Conservation (phyloP, 2,888 invertebrate species). For the Zygogramma bicolorata region DNA sequence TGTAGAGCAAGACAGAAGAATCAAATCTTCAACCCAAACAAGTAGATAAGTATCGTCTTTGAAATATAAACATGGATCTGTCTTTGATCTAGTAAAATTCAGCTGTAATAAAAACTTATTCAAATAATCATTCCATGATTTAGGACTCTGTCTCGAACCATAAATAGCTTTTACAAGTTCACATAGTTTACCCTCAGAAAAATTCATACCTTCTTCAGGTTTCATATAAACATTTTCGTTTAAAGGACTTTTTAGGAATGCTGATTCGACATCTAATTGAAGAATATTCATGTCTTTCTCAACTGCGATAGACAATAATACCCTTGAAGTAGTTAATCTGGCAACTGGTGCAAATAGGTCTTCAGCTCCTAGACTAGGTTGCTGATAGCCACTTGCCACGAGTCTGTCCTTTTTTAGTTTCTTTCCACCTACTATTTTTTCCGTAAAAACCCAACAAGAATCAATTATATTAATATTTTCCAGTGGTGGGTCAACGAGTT, state of each 20-base stretch:
- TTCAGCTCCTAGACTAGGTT: conserved; percentile 25
- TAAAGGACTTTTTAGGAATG: conserved; percentile 31
- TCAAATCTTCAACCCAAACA: conserved; percentile 40
- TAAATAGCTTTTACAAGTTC: conserved; percentile 41
- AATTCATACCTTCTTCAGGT: conserved; percentile 16
- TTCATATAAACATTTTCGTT: conserved; percentile 23
- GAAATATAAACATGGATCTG: conserved; percentile 46
- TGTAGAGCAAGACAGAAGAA: conserved; percentile 8
- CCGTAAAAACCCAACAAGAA: conserved; percentile 33
- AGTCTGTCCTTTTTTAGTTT: conserved; percentile 32
- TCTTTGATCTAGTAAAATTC: conserved; percentile 31
- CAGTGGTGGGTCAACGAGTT: not conserved
- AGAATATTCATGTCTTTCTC: conserved; percentile 24
- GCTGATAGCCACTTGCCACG: conserved; percentile 34
- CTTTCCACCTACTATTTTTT: conserved; percentile 34
- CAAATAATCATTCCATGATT: conserved; percentile 38
- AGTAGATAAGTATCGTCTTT: conserved; percentile 33
- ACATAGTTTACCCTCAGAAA: conserved; percentile 18
- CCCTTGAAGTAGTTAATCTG: not conserved
- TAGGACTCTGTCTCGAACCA: conserved; percentile 39
- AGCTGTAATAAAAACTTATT: conserved; percentile 26
- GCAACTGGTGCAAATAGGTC: conserved; percentile 40
- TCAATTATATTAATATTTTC: not conserved
- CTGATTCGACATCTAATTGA: conserved; percentile 42
- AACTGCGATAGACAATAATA: conserved; percentile 33